Evolutionary conservation across 2,113 vertebrate genomes (phyloP), one percentile per base, ranked within the genome.

Genomic region (Cephalopholis sonnerati): DNA sequence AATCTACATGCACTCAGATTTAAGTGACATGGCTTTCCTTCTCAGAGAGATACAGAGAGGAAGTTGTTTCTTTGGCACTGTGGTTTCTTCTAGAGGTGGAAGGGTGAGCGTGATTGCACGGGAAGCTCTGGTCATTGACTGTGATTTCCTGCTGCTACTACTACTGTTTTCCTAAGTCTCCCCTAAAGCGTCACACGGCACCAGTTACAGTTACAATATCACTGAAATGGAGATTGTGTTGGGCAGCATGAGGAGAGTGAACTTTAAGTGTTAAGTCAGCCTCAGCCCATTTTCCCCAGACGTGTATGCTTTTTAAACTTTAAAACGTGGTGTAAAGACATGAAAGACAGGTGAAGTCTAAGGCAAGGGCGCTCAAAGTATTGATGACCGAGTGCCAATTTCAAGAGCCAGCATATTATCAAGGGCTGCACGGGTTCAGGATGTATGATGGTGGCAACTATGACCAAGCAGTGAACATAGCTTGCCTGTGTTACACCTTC

Each of bases 121-220:
- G 92, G 95, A 96, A 96, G 89, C 87, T 25, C 93, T 84, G 90
- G 79, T 95, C 83, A 84, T 82, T 94, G 90, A 88, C 87, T 91
- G 92, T 94, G 81, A 91, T 95, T 96, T 96, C 95, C 96, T 96
- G 91, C 83, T 87, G 86, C 67, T 27, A 91, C 94, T 94, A 87
- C 95, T 95, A 87, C 95, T 95, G 94, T 92, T 96, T 92, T 88
- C 85, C 61, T 81, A 86, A 85, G 80, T 41, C 25, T 82, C 72
- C 90, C 81, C 72, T 73, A 58, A 82, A 86, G 48, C 77, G 24
- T 90, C 46, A 81, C 63, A 74, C 39, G 80, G 81, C 75, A 75
- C 59, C 58, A 80, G 48, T 78, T 78, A 64, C 79, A 61, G 27
- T 82, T 69, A 25, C n/a, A 70, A 18, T 36, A 7, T 65, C 61